These are phyloP conservation scores for Chelonoidis abingdonii DNA, from an alignment of 2,113 vertebrate species.

Conservation along the genomic window DNA sequence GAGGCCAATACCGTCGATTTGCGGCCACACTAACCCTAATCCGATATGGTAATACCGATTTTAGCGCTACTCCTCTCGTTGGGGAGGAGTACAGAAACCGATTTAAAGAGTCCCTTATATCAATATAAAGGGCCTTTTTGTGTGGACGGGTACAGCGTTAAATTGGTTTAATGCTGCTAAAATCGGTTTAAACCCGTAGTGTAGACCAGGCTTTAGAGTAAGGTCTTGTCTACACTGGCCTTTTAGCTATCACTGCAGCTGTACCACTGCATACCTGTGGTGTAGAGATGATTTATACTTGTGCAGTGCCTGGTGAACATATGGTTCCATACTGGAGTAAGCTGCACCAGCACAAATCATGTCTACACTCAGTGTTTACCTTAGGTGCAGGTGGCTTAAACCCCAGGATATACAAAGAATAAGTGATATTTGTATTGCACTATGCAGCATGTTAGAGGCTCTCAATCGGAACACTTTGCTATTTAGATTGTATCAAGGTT, in stretches of 20 bases:
- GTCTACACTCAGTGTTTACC: background rate
- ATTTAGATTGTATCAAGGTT: no score
- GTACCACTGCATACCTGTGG: rapidly evolving
- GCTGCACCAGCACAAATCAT: background rate
- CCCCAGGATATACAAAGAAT: rapidly evolving
- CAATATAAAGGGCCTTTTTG: no score
- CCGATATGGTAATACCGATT: no score
- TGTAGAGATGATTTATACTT: background rate
- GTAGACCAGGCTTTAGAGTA: no score
- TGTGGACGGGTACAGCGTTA: no score
- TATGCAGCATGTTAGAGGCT: background rate
- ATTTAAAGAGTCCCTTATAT: no score
- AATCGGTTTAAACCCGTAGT: no score
- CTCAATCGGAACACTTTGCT: background rate
- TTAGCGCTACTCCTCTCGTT: no score
- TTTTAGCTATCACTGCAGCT: background rate
- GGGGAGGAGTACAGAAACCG: no score
- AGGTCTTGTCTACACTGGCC: background rate
- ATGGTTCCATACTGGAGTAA: background rate
- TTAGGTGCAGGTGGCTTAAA: background rate
- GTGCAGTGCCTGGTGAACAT: background rate
- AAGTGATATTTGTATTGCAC: background rate
- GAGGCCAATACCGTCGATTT: no score
- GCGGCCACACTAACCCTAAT: no score
- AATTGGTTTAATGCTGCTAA: no score